These are phyloP conservation scores for Hydrolagus colliei DNA, from an alignment of 2,797 vertebrate genomes.

Conservation along the genomic window DNA sequence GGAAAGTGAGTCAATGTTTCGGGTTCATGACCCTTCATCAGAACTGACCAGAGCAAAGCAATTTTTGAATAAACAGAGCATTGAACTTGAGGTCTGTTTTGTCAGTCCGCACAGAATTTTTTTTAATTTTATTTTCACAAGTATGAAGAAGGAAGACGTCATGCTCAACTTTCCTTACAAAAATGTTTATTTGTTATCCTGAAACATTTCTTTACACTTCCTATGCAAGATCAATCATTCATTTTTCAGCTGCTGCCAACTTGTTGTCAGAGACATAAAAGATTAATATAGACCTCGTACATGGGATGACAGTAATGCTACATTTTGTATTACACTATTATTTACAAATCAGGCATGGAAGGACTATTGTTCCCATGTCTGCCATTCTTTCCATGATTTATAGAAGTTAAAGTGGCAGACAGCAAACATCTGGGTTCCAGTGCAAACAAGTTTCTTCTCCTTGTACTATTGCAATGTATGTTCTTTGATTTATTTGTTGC, in stretches of 20 bases:
- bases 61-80: too few species aligned
- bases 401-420: conserved; percentile 2
- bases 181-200: conserved; percentile 7
- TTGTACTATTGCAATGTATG: conserved; percentile 2
- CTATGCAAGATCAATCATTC: conserved; percentile 3
- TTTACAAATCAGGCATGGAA: conserved; percentile 16
- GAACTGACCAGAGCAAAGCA: too few species aligned
- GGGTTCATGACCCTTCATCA: too few species aligned
- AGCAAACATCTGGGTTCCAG: conserved; percentile 20
- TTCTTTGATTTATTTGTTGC: conserved; percentile 10
- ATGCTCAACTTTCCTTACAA: background rate
- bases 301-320: conserved; percentile 7
- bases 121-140: too few species aligned
- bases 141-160: too few species aligned
- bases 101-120: too few species aligned
- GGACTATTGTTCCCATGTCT: conserved; percentile 8
- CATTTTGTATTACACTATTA: background rate
- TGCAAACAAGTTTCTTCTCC: background rate
- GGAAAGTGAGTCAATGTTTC: too few species aligned
- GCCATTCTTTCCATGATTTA: conserved; percentile 1
- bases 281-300: conserved; percentile 8
- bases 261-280: conserved; percentile 11
- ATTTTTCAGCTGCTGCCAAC: background rate
- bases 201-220: conserved; percentile 3
- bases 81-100: too few species aligned